Evolutionary conservation across 2,888 invertebrate species (phyloP).

Genomic region (Podabrus alpinus): DNA sequence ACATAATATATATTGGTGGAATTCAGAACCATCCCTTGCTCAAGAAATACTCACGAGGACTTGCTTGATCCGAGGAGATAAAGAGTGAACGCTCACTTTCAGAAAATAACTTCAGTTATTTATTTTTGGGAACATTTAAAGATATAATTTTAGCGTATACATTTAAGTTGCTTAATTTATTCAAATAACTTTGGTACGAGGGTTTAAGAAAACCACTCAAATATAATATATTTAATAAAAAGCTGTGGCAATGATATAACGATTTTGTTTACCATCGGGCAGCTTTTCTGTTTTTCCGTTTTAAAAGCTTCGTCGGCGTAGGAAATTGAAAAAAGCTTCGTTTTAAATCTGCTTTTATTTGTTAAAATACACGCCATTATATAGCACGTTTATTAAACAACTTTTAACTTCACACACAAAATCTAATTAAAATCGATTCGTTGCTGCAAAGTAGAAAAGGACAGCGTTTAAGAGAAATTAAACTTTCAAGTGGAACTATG

Average conservation of each 20-base stretch:
- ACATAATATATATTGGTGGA: background rate
- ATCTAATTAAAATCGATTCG: slow-evolving; percentile 31
- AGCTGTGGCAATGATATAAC: slow-evolving; percentile 13
- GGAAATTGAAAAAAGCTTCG: slow-evolving; percentile 15
- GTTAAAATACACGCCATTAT: slow-evolving; percentile 25
- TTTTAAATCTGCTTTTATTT: slow-evolving; percentile 28
- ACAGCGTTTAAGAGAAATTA: slow-evolving; percentile 29
- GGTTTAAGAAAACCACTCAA: slow-evolving; percentile 1
- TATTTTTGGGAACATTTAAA: background rate
- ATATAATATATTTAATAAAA: slow-evolving; percentile 13
- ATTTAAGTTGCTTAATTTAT: background rate
- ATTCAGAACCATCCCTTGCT: background rate
- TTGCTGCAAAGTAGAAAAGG: slow-evolving; percentile 21
- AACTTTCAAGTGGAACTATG: slow-evolving; percentile 21
- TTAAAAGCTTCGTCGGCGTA: slow-evolving; percentile 17
- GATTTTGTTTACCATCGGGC: slow-evolving; percentile 14
- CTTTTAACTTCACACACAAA: slow-evolving; percentile 25
- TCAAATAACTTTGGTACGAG: background rate
- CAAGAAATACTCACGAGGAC: background rate
- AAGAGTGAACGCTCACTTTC: background rate
- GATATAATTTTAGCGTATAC: background rate
- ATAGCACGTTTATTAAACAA: slow-evolving; percentile 29
- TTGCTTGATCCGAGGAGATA: background rate
- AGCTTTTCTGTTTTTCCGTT: slow-evolving; percentile 15
- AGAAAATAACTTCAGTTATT: background rate